Percentiles rank a stretch among this genome's conserved stretches.
Conservation (phyloP, 2,797 vertebrate genomes). For the Denticeps clupeoides region DNA sequence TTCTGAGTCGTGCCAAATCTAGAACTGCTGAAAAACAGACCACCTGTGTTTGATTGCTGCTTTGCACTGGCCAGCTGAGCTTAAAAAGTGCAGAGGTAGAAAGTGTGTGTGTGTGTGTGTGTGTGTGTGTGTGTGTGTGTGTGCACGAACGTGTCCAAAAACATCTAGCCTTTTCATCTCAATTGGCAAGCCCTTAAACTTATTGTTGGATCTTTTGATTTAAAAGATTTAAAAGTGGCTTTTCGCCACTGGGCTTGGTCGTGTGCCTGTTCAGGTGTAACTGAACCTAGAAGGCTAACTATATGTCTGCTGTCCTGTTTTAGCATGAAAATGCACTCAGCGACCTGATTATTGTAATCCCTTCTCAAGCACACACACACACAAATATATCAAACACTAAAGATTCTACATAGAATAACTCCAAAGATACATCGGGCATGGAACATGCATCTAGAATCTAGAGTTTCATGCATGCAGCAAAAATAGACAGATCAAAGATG, state of each 20-base stretch:
- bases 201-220: conserved; percentile 37
- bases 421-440: too few species aligned
- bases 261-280: conserved; percentile 28
- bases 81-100: conserved; percentile 33
- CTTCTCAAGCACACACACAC: too few species aligned
- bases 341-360: too few species aligned
- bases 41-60: conserved; percentile 60
- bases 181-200: conserved; percentile 29
- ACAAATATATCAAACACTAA: too few species aligned
- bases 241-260: conserved; percentile 30
- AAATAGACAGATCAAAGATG: too few species aligned
- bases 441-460: too few species aligned
- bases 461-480: too few species aligned
- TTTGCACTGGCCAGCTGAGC: conserved; percentile 41
- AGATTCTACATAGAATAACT: too few species aligned
- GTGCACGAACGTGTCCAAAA: not conserved
- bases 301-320: too few species aligned
- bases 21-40: conserved; percentile 46
- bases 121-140: conserved; percentile 7
- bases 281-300: too few species aligned
- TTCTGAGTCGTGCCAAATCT: too few species aligned
- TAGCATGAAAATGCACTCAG: too few species aligned
- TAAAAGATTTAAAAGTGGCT: conserved; percentile 36
- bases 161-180: conserved; percentile 27
- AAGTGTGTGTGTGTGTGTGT: conserved; percentile 41